These are phyloP conservation scores for Papilio demoleus DNA, from an alignment of 2,888 invertebrate species.

Conservation along the genomic window DNA sequence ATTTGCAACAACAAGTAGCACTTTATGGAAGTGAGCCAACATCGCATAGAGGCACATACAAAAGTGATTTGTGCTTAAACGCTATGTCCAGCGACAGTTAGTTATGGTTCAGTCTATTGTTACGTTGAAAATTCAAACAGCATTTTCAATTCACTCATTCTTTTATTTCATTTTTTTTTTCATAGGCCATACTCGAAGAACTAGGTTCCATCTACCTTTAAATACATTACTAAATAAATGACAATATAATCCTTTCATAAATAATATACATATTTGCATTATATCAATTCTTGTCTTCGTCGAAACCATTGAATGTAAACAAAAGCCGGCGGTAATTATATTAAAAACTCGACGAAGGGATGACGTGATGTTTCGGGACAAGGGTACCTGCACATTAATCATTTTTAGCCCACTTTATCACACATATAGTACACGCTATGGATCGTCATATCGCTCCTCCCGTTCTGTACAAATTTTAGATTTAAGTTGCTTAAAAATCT, in stretches of 20 bases:
- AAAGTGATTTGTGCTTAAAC: conserved; percentile 31
- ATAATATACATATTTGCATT: background rate
- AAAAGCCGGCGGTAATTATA: conserved; percentile 67
- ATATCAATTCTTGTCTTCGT: conserved; percentile 2
- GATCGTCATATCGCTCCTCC: conserved; percentile 47
- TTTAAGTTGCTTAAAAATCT: conserved; percentile 38
- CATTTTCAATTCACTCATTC: background rate
- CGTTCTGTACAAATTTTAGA: conserved; percentile 42
- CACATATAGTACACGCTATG: conserved; percentile 56
- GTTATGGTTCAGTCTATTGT: conserved; percentile 5
- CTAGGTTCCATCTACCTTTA: no score
- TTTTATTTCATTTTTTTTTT: background rate
- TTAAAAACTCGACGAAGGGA: conserved; percentile 63
- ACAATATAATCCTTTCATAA: no score
- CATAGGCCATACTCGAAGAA: background rate
- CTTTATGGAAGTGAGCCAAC: conserved; percentile 24
- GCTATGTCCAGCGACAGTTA: conserved; percentile 7
- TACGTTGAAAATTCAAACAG: conserved; percentile 1
- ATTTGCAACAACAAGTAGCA: conserved; percentile 7
- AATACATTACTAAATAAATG: no score
- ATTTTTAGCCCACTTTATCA: conserved; percentile 69
- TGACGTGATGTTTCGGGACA: conserved; percentile 67
- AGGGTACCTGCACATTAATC: conserved; percentile 71
- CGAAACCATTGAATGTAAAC: conserved; percentile 56
- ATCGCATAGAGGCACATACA: background rate